phyloP scores from a whole-genome alignment of 2,797 vertebrate species.

The Danio aesculapii region DNA sequence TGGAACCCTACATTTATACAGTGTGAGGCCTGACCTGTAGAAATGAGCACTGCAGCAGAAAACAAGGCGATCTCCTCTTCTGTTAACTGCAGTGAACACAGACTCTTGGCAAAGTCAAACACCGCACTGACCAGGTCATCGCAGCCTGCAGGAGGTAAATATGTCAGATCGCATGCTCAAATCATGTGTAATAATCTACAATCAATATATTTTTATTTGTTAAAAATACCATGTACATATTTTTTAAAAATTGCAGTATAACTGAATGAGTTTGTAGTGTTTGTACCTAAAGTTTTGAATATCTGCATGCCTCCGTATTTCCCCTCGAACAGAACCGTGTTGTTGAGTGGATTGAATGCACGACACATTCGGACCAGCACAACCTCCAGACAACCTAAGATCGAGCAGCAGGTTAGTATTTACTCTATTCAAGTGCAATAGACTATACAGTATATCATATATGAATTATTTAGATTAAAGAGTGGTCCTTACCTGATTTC shows the following conservation, averaged over 20 bases:
- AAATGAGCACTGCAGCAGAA: constrained; percentile 98
- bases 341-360: constrained; percentile 99
- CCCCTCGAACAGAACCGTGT: constrained; percentile 99
- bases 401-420: constrained; percentile 2
- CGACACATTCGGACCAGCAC: constrained; percentile 99
- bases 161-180: background rate
- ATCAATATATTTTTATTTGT: background rate
- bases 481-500: constrained; percentile 91
- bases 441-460: background rate
- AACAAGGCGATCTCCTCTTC: constrained; percentile 99
- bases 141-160: constrained; percentile 81
- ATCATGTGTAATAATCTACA: background rate
- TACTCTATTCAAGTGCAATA: background rate
- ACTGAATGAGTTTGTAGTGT: background rate
- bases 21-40: constrained; percentile 86
- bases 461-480: background rate
- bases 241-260: background rate
- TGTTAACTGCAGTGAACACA: constrained; percentile 96
- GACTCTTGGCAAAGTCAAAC: constrained; percentile 98
- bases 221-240: background rate
- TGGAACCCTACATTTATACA: no score
- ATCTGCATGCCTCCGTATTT: constrained; percentile 99
- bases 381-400: constrained; percentile 95
- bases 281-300: constrained; percentile 96
- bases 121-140: constrained; percentile 97